phyloP scores from a whole-genome alignment of 2,888 invertebrate species.

The Drosophila acutilabella region DNA sequence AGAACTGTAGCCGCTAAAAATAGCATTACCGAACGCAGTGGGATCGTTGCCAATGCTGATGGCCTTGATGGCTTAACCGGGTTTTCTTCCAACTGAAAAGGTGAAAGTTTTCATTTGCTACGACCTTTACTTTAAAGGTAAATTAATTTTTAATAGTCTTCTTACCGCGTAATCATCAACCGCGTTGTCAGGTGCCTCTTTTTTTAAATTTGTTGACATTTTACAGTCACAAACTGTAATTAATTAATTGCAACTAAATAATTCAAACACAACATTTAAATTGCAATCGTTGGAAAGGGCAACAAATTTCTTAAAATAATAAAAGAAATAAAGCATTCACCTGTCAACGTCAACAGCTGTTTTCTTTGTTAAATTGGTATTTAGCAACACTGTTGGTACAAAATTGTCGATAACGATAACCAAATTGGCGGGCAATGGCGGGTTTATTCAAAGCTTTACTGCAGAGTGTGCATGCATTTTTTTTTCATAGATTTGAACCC shows the following conservation, averaged over 20 bases:
- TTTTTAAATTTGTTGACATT: slow-evolving; percentile 36
- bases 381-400: background rate
- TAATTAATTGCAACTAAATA: background rate
- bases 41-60: slow-evolving; percentile 30
- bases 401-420: slow-evolving; percentile 2
- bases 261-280: slow-evolving; percentile 37
- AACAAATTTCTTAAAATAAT: slow-evolving; percentile 20
- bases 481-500: background rate
- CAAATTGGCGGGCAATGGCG: background rate
- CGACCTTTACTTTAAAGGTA: background rate
- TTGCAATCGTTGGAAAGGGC: slow-evolving; percentile 6
- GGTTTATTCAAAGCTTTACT: background rate
- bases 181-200: background rate
- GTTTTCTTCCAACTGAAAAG: slow-evolving; percentile 47
- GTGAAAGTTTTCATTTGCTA: slow-evolving; percentile 54
- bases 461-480: background rate
- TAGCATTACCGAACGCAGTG: slow-evolving; percentile 64
- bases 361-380: slow-evolving; percentile 21
- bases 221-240: background rate
- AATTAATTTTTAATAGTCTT: background rate
- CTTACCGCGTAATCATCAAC: slow-evolving; percentile 28
- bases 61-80: slow-evolving; percentile 10
- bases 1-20: slow-evolving; percentile 67
- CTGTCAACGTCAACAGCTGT: slow-evolving; percentile 32
- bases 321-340: slow-evolving; percentile 29